These are phyloP conservation scores for Pholis gunnellus DNA, from an alignment of 2,113 vertebrate species.

Conservation along the genomic window DNA sequence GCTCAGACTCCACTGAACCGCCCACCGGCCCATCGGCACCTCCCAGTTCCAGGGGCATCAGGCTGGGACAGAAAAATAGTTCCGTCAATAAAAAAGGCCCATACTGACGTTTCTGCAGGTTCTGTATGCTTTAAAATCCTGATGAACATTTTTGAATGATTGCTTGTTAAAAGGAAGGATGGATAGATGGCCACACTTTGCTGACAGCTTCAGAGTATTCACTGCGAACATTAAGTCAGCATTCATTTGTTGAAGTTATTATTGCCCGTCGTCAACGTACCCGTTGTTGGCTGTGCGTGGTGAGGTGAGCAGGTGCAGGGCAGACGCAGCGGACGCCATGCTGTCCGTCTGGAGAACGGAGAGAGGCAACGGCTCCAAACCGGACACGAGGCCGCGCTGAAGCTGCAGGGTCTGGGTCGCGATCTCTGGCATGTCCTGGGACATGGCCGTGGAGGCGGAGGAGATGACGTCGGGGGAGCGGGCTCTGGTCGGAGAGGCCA, in stretches of 20 bases:
- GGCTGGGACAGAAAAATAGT: slow-evolving; percentile 63
- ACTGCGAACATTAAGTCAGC: neutral
- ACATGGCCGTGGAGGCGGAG: slow-evolving; percentile 95
- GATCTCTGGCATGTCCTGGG: slow-evolving; percentile 97
- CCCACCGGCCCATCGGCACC: slow-evolving; percentile 75
- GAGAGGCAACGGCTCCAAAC: slow-evolving; percentile 77
- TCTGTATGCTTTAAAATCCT: neutral
- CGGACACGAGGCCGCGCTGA: slow-evolving; percentile 60
- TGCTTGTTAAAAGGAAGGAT: neutral
- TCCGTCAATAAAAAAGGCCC: neutral
- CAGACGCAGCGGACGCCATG: slow-evolving; percentile 95
- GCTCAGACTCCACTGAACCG: slow-evolving; percentile 83
- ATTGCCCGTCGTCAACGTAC: slow-evolving; percentile 28
- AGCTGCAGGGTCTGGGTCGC: slow-evolving; percentile 93
- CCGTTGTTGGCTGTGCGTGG: slow-evolving; percentile 82
- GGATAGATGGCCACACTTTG: neutral
- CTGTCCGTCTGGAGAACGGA: slow-evolving; percentile 86
- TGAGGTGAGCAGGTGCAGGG: slow-evolving; percentile 92
- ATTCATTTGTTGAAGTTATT: too few relatives aligned
- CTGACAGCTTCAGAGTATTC: neutral
- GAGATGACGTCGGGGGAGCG: slow-evolving; percentile 98
- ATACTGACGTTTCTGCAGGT: too few relatives aligned
- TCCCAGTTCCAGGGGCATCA: slow-evolving; percentile 87
- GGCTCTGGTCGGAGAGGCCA: slow-evolving; percentile 92
- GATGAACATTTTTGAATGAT: neutral